Evolutionary conservation across 2,888 invertebrate genomes (phyloP).

Genomic region (Timandra comae): DNA sequence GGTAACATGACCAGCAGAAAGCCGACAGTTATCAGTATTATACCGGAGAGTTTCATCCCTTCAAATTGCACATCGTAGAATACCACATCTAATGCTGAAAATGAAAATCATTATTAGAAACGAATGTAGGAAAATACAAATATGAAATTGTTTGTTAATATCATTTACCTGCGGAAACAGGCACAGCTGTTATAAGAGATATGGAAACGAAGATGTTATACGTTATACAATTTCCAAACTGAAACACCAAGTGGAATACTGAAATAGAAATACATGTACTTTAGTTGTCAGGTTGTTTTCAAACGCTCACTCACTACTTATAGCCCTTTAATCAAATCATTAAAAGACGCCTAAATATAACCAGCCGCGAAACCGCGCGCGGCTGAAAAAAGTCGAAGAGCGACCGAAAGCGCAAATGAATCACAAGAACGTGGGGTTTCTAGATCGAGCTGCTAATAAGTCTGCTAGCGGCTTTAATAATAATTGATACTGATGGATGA

Average conservation of each 20-base stretch:
- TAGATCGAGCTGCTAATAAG: too few relatives aligned
- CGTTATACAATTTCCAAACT: constrained; percentile 95
- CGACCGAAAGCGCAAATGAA: too few relatives aligned
- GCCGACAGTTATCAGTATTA: constrained; percentile 92
- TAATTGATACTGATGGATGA: too few relatives aligned
- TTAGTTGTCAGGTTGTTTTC: constrained; percentile 1
- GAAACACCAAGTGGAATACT: constrained; percentile 95
- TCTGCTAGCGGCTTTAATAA: too few relatives aligned
- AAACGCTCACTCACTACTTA: too few relatives aligned
- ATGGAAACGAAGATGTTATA: constrained; percentile 96
- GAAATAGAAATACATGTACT: constrained; percentile 34
- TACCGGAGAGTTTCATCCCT: constrained; percentile 97
- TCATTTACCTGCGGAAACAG: constrained; percentile 92
- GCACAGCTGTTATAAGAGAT: constrained; percentile 95
- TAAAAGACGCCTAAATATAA: too few relatives aligned
- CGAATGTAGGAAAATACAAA: neutral
- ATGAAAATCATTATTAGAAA: constrained; percentile 2
- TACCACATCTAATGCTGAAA: constrained; percentile 88
- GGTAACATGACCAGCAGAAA: constrained; percentile 96
- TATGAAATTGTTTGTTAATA: neutral
- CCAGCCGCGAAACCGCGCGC: too few relatives aligned
- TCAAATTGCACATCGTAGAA: constrained; percentile 91
- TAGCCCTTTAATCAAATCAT: too few relatives aligned
- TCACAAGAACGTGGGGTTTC: too few relatives aligned
- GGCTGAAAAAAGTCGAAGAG: too few relatives aligned